Percentiles rank a stretch among this genome's conserved stretches.
Conservation (phyloP, 2,888 invertebrate genomes). For the Sisyra terminalis region DNA sequence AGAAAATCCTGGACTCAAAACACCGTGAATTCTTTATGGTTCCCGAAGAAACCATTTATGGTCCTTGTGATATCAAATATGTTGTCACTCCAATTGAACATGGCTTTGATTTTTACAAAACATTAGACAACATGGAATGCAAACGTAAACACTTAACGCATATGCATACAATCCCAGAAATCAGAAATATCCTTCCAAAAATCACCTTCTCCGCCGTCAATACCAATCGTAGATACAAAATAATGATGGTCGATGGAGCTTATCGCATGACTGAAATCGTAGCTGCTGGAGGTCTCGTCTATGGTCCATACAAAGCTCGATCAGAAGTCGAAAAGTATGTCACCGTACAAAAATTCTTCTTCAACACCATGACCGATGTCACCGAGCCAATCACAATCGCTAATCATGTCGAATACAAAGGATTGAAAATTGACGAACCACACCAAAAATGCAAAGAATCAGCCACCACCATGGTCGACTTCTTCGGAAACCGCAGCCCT, state of each 20-base stretch:
- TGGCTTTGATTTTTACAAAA: conserved; percentile 20
- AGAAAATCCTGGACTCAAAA: conserved; percentile 14
- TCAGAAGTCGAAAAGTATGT: conserved; percentile 22
- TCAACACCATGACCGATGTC: conserved; percentile 16
- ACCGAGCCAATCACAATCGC: conserved; percentile 12
- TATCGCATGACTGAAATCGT: background rate
- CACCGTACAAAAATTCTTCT: conserved; percentile 25
- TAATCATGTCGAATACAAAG: conserved; percentile 12
- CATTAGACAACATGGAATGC: conserved; percentile 18
- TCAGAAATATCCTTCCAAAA: conserved; percentile 15
- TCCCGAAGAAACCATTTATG: conserved; percentile 25
- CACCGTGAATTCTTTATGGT: conserved; percentile 19
- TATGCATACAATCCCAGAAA: background rate
- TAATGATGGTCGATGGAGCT: conserved; percentile 14
- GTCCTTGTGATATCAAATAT: conserved; percentile 21
- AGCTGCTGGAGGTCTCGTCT: background rate
- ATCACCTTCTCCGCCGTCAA: conserved; percentile 14
- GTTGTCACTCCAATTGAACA: conserved; percentile 18
- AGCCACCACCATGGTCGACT: conserved; percentile 17
- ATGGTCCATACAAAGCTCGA: conserved; percentile 16
- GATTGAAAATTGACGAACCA: conserved; percentile 18
- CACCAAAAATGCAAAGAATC: conserved; percentile 8
- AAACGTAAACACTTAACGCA: conserved; percentile 4
- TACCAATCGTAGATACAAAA: conserved; percentile 16
- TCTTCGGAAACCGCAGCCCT: conserved; percentile 21